Percentiles rank a stretch among this genome's conserved stretches.
phyloP scores from a whole-genome alignment of 92 coral and sea anemone species.

The Palythoa heliodiscus region DNA sequence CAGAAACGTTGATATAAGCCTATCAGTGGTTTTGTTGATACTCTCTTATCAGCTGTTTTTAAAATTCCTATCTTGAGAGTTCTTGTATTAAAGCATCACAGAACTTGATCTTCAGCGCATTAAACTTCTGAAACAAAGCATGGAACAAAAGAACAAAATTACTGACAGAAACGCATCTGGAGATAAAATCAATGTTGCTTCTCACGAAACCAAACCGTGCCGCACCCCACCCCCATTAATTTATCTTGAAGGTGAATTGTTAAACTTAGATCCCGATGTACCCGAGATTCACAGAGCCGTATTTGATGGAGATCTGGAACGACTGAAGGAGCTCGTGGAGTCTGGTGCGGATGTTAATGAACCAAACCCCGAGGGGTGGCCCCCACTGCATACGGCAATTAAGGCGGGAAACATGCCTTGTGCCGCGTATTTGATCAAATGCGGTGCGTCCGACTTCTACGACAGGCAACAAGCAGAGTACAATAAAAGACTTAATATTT shows the following conservation, averaged over 20 bases:
- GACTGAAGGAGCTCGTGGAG: slow-evolving; percentile 31
- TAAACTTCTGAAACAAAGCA: not conserved
- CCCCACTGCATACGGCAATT: slow-evolving; percentile 36
- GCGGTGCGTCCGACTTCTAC: slow-evolving; percentile 37
- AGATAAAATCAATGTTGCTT: not conserved
- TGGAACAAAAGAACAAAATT: not conserved
- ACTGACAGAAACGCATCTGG: not conserved
- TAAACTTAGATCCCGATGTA: slow-evolving; percentile 31
- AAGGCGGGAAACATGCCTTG: slow-evolving; percentile 41
- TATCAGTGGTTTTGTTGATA: not conserved
- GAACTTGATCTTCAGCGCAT: not conserved
- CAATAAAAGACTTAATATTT: slow-evolving; percentile 9
- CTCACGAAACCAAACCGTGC: slow-evolving; percentile 1
- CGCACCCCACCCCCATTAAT: slow-evolving; percentile 33
- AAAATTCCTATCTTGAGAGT: not conserved
- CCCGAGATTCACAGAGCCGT: slow-evolving; percentile 45
- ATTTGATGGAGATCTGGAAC: slow-evolving; percentile 39
- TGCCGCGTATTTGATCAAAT: slow-evolving; percentile 36
- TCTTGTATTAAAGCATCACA: not conserved
- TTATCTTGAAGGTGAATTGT: slow-evolving; percentile 30
- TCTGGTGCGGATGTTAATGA: slow-evolving; percentile 38
- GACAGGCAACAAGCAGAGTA: slow-evolving; percentile 40
- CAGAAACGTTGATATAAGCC: not conserved
- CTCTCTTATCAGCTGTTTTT: not conserved
- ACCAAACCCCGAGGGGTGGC: slow-evolving; percentile 38